These are phyloP conservation scores for Elymnias hypermnestra DNA, from an alignment of 1,140 invertebrate species.

Conservation along the genomic window DNA sequence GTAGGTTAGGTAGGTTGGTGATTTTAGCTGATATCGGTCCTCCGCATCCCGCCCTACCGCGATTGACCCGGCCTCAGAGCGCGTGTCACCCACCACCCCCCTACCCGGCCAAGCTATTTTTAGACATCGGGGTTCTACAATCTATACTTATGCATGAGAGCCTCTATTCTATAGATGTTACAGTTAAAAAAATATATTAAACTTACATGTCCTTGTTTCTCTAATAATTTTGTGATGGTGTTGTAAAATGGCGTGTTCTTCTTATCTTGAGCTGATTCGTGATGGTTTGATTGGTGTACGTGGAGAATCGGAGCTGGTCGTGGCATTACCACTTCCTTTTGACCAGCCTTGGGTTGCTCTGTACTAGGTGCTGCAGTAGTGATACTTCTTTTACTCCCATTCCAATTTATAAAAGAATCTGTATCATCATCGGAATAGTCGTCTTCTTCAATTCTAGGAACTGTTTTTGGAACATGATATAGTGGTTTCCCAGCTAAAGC, in stretches of 20 bases:
- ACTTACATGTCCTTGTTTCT: conserved; percentile 60
- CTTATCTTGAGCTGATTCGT: conserved; percentile 36
- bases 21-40: conserved; percentile 39
- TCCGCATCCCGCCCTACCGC: conserved; percentile 36
- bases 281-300: conserved; percentile 26
- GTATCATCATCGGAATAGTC: conserved; percentile 63
- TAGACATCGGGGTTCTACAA: conserved; percentile 58
- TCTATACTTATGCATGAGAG: conserved; percentile 31
- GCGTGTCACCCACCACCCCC: conserved; percentile 64
- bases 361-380: conserved; percentile 43
- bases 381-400: conserved; percentile 66
- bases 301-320: conserved; percentile 71
- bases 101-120: conserved; percentile 66
- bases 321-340: conserved; percentile 79
- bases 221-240: conserved; percentile 65
- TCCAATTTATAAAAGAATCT: conserved; percentile 70
- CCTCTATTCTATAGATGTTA: conserved; percentile 17
- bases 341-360: conserved; percentile 52
- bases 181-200: conserved; percentile 7
- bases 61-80: conserved; percentile 60
- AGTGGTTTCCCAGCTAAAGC: conserved; percentile 73
- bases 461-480: conserved; percentile 69
- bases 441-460: conserved; percentile 54
- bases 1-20: conserved; percentile 26
- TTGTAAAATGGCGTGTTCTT: conserved; percentile 64